Evolutionary conservation across 2,888 invertebrate genomes (phyloP), one percentile per base, ranked within the genome.

Genomic region (Sphaerophoria rueppellii): DNA sequence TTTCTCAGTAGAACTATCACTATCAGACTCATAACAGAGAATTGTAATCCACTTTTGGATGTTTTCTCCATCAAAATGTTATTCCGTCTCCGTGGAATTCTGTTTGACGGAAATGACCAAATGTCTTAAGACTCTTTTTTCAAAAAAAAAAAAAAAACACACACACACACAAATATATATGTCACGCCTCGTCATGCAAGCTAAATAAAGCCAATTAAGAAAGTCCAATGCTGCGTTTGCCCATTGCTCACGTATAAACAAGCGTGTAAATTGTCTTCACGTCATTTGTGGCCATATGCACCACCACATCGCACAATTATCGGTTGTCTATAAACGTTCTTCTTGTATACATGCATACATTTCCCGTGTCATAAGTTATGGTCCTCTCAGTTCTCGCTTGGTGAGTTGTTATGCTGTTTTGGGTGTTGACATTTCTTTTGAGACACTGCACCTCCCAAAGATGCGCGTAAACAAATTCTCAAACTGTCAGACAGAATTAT

Each of bases 401-500:
- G 54, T 50, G n/a, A 46, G 46, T 61, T n/a, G 43, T 14, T 1
- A 4, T 67, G 37, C 12, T 54, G 37, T 54, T 75, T 52, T 60
- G 75, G 61, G 83, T 83, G 83, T 79, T 83, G 75, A 83, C 80
- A 80, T 80, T 24, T 24, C 58, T 67, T 60, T 67, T 61, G 69
- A 57, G 69, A 52, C 12, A 69, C 14, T 60, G n/a, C 54, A 69
- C 77, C 72, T 67, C 82, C 77, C 70, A 58, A 67, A 70, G 65
- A 58, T 65, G 67, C 83, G 54, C 58, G 67, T 79, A 71, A 63
- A 75, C 75, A 83, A 83, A 83, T 83, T 83, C 75, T 76, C 75
- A 80, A 75, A 67, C 76, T 81, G 85, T 85, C 85, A 85, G 81
- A 85, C 81, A 81, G 52, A 85, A 85, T 89, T 88, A 88, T 88